Evolutionary conservation across 2,113 vertebrate species (phyloP), one percentile per base, ranked within the genome.

Genomic region (Esox niger): DNA sequence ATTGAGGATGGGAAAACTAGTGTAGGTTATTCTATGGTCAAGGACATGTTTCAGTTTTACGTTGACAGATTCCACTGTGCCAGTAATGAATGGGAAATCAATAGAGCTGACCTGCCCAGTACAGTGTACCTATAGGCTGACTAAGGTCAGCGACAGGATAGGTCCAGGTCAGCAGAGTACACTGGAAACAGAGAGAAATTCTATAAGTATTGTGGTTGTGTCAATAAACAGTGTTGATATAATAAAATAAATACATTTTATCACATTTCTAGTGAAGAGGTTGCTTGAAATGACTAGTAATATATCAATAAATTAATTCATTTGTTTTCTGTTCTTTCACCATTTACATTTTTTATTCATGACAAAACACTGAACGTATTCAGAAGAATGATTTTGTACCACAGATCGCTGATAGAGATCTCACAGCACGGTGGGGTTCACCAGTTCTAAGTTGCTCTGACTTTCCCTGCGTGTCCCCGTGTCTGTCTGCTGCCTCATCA

Each of bases 81-180:
- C 88, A 88, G 88, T 79, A 78, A 81, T 76, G 82, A 88, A 90
- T 88, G 82, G 87, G 86, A 90, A 90, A 90, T 90, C 88, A 88
- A 90, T 90, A 83, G 43, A 66, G 80, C 79, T 84, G 84, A 85
- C 83, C 87, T 84, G 84, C 83, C 87, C 83, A 81, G 78, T 74
- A 71, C 82, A 82, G 83, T 87, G 82, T 88, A 88, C 87, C 88
- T 86, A 87, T 84, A 86, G 66, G 76, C 85, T 84, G 82, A 88
- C 83, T 79, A 83, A 86, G 88, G 88, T 90, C 88, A 90, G 79
- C 82, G 86, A 78, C 82, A 79, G 87, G 84, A 88, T 84, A 87
- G 85, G 84, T 87, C 87, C 69, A 79, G 81, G 84, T 88, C 87
- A 88, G 87, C 88, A 90, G 76, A 84, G 87, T 86, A 88, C 78